Evolutionary conservation across 2,113 vertebrate species (phyloP), one percentile per base, ranked within the genome.

Genomic region (Ardeotis arabs): DNA sequence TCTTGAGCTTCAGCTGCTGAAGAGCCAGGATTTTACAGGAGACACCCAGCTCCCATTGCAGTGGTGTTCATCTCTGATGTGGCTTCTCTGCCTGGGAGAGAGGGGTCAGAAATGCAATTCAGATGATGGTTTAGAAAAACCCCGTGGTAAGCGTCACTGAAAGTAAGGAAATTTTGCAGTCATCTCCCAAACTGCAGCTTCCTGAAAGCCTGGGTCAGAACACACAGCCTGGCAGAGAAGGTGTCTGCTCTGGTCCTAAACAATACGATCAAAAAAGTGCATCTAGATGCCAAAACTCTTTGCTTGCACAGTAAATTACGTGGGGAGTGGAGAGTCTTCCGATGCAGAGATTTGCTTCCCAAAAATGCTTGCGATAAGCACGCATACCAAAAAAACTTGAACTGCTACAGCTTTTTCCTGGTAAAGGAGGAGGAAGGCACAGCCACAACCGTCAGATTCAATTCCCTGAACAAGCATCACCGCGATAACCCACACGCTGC

Each of bases 201-300:
- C 27, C 25, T 52, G 27, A 64, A 52, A 85, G 4, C 31, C 19
- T 19, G n/a, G 59, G n/a, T 10, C n/a, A 58, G 47, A 27, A 18
- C 4, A 27, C 16, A 4, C 41, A 39, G 24, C 12, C 21, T 35
- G 21, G 21, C 45, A 58, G 10, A 52, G 39, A 15, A 50, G 17
- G 14, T 8, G 13, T 10, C 27, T 39, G 23, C 58, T 44, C 56
- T 23, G 20, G 15, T 55, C 80, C 52, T 55, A 55, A 63, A n/a
- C 3, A 2, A n/a, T 3, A 18, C 1, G 0, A 29, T 4, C 9
- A 31, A 50, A 37, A 5, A 14, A 67, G 10, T 4, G 2, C 39
- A 35, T 55, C 69, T n/a, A 11, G 14, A 23, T 18, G 35, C n/a
- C 6, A 11, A 70, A 55, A 16, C 10, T 52, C 28, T 44, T 53